Conservation (phyloP, 2,888 invertebrate genomes). For the Xanthia icteritia region DNA sequence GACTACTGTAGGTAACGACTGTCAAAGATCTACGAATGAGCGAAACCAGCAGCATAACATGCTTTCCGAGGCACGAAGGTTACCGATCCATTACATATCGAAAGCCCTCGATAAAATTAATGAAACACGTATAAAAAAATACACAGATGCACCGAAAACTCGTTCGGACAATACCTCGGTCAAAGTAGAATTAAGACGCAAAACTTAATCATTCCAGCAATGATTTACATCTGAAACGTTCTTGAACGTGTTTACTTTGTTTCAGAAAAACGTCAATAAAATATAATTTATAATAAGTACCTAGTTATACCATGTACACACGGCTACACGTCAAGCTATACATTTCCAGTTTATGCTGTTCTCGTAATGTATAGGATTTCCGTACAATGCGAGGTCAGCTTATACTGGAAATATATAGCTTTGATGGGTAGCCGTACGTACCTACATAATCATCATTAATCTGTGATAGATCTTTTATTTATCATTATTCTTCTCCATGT, state of each 20-base stretch:
- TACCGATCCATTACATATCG: too few species aligned
- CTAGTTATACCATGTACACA: not conserved
- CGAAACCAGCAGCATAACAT: too few species aligned
- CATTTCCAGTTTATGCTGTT: too few species aligned
- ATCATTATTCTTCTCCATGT: not conserved
- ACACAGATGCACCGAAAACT: not conserved
- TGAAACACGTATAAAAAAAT: not conserved
- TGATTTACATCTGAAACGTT: conserved; percentile 18
- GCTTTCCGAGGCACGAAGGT: too few species aligned
- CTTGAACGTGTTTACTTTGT: conserved; percentile 5
- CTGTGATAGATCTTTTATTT: not conserved
- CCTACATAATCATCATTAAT: not conserved
- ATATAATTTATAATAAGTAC: not conserved
- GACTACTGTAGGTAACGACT: too few species aligned
- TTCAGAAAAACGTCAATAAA: conserved; percentile 7
- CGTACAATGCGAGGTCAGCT: too few species aligned
- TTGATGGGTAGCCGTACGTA: too few species aligned
- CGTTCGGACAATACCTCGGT: not conserved
- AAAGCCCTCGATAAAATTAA: too few species aligned
- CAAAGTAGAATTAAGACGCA: conserved; percentile 3
- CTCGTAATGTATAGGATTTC: too few species aligned
- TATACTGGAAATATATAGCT: too few species aligned
- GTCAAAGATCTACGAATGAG: too few species aligned
- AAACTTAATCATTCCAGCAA: not conserved
- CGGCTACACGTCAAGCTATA: too few species aligned